Evolutionary conservation across 2,113 vertebrate species (phyloP).

Genomic region (Paracanthobrama guichenoti): DNA sequence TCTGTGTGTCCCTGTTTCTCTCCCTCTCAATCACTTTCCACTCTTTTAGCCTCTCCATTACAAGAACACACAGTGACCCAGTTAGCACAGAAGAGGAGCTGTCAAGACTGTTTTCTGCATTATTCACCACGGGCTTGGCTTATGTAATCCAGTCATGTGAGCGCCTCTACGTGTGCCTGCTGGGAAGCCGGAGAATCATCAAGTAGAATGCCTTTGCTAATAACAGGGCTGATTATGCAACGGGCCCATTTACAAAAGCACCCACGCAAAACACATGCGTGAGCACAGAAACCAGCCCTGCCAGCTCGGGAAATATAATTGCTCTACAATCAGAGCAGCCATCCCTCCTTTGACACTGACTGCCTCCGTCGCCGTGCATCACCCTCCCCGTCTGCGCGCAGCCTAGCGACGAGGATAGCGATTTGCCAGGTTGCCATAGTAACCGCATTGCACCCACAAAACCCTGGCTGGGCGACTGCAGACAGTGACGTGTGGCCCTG

Average conservation of each 20-base stretch:
- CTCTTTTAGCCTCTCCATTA: constrained; percentile 19
- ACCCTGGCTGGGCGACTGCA: constrained; percentile 42
- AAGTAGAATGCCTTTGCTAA: constrained; percentile 71
- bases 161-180: constrained; percentile 63
- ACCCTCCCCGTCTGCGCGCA: constrained; percentile 31
- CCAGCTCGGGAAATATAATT: constrained; percentile 57
- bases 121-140: constrained; percentile 56
- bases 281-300: constrained; percentile 9
- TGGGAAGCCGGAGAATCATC: constrained; percentile 63
- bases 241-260: constrained; percentile 64
- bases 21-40: not conserved
- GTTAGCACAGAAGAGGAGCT: constrained; percentile 43
- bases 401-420: constrained; percentile 57
- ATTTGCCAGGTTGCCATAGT: constrained; percentile 65
- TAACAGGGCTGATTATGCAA: constrained; percentile 69
- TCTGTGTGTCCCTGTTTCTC: not conserved
- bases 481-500: constrained; percentile 55
- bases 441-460: constrained; percentile 52
- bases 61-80: constrained; percentile 56
- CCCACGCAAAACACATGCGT: constrained; percentile 37
- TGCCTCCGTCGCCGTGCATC: constrained; percentile 14
- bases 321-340: constrained; percentile 47
- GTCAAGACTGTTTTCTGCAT: constrained; percentile 57
- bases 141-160: constrained; percentile 75
- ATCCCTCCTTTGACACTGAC: not conserved